Evolutionary conservation across 2,797 vertebrate species (phyloP).

Genomic region (Notamacropus eugenii): DNA sequence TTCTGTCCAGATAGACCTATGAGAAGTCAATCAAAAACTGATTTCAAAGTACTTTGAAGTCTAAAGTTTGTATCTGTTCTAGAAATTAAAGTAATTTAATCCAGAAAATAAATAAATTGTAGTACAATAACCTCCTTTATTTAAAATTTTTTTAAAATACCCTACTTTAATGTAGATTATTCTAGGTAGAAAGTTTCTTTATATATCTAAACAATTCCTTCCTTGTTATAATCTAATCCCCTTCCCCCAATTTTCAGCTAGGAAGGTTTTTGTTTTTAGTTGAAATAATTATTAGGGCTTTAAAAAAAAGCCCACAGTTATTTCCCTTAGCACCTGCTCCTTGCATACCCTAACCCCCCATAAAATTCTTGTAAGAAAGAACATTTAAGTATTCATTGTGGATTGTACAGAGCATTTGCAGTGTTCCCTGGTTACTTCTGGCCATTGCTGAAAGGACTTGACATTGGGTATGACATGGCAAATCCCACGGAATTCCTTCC

Average conservation of each 20-base stretch:
- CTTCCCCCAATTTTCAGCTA: neutral
- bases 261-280: neutral
- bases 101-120: neutral
- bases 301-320: neutral
- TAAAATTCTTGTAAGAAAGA: neutral
- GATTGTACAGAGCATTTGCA: neutral
- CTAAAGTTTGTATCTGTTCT: neutral
- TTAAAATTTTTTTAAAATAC: neutral
- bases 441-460: neutral
- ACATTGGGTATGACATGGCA: neutral
- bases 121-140: neutral
- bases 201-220: neutral
- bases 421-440: neutral
- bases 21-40: constrained; percentile 1
- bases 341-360: neutral
- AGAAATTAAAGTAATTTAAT: neutral
- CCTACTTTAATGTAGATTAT: neutral
- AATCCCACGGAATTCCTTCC: neutral
- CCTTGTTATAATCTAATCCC: neutral
- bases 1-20: neutral
- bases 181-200: neutral
- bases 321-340: neutral
- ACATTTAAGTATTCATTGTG: neutral
- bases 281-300: neutral
- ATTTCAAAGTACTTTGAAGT: neutral